phyloP scores from a whole-genome alignment of 2,113 vertebrate species.

The Podarcis raffonei region DNA sequence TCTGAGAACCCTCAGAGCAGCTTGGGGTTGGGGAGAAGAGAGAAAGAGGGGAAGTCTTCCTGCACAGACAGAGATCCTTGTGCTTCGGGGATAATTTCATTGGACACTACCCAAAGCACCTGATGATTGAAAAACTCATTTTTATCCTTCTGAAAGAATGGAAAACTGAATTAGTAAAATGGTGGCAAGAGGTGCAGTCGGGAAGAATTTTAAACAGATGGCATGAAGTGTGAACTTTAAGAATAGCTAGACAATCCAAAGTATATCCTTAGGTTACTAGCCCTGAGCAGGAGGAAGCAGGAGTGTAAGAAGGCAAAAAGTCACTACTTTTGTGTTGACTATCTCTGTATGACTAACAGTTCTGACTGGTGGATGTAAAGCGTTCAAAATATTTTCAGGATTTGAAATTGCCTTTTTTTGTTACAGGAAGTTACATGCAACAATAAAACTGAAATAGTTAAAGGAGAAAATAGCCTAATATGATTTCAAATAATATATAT shows the following conservation, averaged over 20 bases:
- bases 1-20: neutral
- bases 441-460: constrained; percentile 28
- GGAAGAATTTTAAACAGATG: constrained; percentile 62
- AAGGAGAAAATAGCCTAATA: constrained; percentile 29
- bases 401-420: constrained; percentile 58
- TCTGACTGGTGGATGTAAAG: constrained; percentile 44
- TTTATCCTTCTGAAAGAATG: neutral
- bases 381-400: constrained; percentile 53
- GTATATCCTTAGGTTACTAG: constrained; percentile 48
- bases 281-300: constrained; percentile 47
- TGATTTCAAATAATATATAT: constrained; percentile 12
- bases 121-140: neutral
- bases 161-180: neutral
- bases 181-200: constrained; percentile 47
- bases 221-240: neutral
- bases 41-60: neutral
- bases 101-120: neutral
- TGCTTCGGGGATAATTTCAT: too few relatives aligned
- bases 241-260: constrained; percentile 31
- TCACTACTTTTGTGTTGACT: constrained; percentile 48
- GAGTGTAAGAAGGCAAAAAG: constrained; percentile 57
- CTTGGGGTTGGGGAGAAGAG: neutral
- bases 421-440: constrained; percentile 33
- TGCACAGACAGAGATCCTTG: too few relatives aligned
- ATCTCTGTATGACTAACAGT: constrained; percentile 42